Conservation (phyloP, 2,797 vertebrate genomes). For the Anguilla pacifica region DNA sequence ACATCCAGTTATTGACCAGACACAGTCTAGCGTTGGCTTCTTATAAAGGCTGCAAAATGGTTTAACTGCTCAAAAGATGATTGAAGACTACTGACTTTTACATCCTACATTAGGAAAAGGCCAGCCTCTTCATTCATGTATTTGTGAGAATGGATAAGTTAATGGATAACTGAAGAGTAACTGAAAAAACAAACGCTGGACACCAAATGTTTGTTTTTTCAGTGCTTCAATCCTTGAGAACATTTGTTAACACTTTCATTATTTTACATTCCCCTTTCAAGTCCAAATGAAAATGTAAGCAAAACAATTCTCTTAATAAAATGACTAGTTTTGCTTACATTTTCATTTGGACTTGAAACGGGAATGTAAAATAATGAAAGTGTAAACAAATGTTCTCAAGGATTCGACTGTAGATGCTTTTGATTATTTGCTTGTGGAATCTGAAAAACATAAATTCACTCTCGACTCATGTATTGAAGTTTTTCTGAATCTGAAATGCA, state of each 20-base stretch:
- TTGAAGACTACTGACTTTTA: background rate
- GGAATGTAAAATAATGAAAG: background rate
- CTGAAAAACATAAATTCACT: constrained; percentile 12
- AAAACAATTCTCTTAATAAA: background rate
- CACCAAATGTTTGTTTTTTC: too few species aligned
- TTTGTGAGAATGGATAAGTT: background rate
- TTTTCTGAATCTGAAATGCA: constrained; percentile 23
- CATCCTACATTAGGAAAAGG: background rate
- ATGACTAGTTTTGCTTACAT: background rate
- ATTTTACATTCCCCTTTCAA: background rate
- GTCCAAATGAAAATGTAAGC: background rate
- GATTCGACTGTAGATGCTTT: background rate
- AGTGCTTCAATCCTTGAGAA: background rate
- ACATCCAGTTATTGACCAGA: background rate
- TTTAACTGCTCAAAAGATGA: background rate
- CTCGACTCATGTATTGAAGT: constrained; percentile 20
- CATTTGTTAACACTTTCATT: constrained; percentile 2
- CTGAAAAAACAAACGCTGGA: background rate
- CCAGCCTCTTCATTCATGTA: background rate
- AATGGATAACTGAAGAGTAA: background rate
- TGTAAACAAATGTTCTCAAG: background rate
- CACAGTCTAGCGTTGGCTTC: background rate
- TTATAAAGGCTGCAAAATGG: background rate
- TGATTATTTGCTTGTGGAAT: constrained; percentile 21
- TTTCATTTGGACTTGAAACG: background rate